Evolutionary conservation across 2,797 vertebrate species (phyloP).

Genomic region (Scarus forsteni): DNA sequence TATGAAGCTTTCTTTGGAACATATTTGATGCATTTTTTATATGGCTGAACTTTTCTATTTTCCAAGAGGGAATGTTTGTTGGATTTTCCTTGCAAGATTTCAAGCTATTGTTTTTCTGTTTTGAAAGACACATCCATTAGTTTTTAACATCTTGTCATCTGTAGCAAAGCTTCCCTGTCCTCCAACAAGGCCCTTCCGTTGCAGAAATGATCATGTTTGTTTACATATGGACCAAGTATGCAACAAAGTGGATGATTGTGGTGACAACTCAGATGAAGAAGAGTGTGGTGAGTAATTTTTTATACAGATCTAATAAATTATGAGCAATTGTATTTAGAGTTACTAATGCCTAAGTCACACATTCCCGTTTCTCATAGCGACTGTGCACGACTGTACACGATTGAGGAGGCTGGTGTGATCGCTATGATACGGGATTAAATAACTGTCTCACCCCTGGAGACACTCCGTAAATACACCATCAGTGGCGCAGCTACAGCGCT

Average conservation of each 20-base stretch:
- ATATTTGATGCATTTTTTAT: conserved; percentile 54
- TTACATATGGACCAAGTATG: conserved; percentile 91
- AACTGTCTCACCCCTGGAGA: no score
- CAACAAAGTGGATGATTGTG: conserved; percentile 94
- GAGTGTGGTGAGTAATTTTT: conserved; percentile 88
- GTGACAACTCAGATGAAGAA: conserved; percentile 96
- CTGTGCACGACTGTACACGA: no score
- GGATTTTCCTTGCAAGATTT: background rate
- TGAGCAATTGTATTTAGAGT: background rate
- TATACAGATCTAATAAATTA: background rate
- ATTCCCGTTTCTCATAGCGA: no score
- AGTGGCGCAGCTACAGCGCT: no score
- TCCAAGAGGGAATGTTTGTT: conserved; percentile 1
- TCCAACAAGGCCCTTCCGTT: conserved; percentile 91
- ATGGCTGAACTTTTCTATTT: conserved; percentile 16
- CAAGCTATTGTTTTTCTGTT: background rate
- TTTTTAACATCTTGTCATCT: conserved; percentile 33
- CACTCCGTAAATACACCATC: no score
- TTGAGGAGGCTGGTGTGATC: no score
- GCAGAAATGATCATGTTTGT: conserved; percentile 94
- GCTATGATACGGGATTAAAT: no score
- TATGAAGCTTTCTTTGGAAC: conserved; percentile 21
- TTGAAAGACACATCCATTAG: conserved; percentile 18
- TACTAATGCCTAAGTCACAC: background rate
- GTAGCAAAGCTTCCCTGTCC: conserved; percentile 93